A percentile compares a stretch with the other conserved stretches of the same genome.
Conservation (phyloP, 2,113 vertebrate genomes). For the Silurus glanis region DNA sequence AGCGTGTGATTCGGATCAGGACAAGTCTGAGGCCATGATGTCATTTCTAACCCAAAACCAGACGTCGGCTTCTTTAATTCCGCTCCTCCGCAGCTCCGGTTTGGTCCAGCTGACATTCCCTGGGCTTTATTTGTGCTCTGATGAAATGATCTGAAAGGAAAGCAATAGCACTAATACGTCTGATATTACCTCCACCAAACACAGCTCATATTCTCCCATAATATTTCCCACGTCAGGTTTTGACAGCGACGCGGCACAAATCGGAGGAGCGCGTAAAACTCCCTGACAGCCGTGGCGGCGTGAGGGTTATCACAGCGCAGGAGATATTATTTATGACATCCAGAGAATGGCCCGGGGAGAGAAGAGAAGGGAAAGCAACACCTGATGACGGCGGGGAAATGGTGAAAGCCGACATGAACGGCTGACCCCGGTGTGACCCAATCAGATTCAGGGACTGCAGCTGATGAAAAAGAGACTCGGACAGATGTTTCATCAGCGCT, state of each 20-base stretch:
- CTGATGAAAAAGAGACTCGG: constrained; percentile 53
- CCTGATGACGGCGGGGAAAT: constrained; percentile 65
- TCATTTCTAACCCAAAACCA: background rate
- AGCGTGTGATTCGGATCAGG: background rate
- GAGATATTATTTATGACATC: constrained; percentile 65
- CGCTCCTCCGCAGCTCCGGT: background rate
- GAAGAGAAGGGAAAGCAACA: constrained; percentile 64
- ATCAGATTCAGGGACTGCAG: constrained; percentile 59
- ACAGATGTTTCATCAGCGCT: constrained; percentile 57
- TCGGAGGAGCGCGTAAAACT: background rate
- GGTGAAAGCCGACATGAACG: constrained; percentile 53
- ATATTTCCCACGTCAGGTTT: constrained; percentile 25
- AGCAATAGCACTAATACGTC: background rate
- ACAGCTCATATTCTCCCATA: background rate
- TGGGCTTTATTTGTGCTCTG: background rate
- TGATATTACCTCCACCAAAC: constrained; percentile 30
- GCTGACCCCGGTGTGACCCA: constrained; percentile 63
- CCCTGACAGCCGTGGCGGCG: constrained; percentile 21
- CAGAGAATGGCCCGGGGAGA: constrained; percentile 60
- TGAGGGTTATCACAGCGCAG: constrained; percentile 49
- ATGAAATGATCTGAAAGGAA: background rate
- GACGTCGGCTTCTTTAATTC: background rate
- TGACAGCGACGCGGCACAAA: constrained; percentile 5
- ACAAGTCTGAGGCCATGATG: background rate
- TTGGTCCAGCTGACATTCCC: background rate